Base-by-base conservation (phyloP, 2,888 invertebrate genomes). In the Autographa gamma region DNA sequence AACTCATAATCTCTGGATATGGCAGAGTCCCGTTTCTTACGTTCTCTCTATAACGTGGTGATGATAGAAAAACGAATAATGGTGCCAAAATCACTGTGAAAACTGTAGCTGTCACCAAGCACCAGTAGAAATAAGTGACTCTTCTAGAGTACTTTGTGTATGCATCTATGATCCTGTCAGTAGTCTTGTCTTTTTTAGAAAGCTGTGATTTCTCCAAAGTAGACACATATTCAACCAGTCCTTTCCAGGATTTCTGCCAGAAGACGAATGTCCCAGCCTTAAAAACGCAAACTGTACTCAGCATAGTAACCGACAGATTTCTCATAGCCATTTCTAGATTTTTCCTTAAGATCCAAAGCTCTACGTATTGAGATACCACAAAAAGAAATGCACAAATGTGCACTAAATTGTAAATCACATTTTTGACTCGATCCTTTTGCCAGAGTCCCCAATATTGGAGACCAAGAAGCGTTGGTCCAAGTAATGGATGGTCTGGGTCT, bases 1-100 rank as follows among this genome's bases (percentile, higher is more conserved):
- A 93, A 63, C 94, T 94, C 84, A 94, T 86, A 66, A 94, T 92
- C 83, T 94, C 93, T 56, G 95, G 94, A 83, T 91, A 93, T 2
- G 90, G 83, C 7, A 71, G 31, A 5, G 87, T 82, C 1, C 89
- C 91, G 73, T 92, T 91, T 31, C 64, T 84, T 1, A 90, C 86
- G 3, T 81, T 71, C 16, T 78, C 79, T 25, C 86, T 83, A 31
- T 79, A 72, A 2, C 84, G 82, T 5, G 82, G 25, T 2, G 91
- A 90, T 0, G 92, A 86, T n/a, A 90, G 66, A 69, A 83, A 91
- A 11, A 85, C 85, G 0, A 87, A 80, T 2, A 93, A 69, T 0
- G 94, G 94, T n/a, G 93, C 89, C 5, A 93, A 61, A 54, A 91
- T 87, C 0, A 94, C 91, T 0, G 88, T 87, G 6, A 92, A 76